Evolutionary conservation across 1,140 invertebrate genomes (phyloP).

Genomic region (Pseudomyrmex flavicornis): DNA sequence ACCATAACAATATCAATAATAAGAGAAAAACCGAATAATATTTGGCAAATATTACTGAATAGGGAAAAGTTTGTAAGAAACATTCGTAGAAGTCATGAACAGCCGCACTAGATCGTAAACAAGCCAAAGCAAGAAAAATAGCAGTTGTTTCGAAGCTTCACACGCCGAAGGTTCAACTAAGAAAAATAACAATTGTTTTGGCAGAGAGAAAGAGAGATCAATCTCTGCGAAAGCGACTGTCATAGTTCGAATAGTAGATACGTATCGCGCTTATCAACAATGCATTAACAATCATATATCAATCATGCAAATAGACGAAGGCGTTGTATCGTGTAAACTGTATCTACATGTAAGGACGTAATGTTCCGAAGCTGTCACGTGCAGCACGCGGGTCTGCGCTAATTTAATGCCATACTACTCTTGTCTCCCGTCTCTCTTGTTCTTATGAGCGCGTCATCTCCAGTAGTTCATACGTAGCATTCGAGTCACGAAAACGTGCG

Average conservation of each 20-base stretch:
- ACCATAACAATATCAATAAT: neutral
- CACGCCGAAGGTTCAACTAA: neutral
- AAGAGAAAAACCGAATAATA: neutral
- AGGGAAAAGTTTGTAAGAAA: neutral
- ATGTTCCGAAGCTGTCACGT: slow-evolving; percentile 20
- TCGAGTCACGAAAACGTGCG: slow-evolving; percentile 4
- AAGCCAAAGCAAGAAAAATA: neutral
- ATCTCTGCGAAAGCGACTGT: neutral
- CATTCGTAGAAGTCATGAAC: neutral
- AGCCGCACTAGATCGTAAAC: no score
- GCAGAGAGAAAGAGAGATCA: neutral
- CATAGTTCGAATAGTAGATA: neutral
- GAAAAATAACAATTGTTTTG: neutral
- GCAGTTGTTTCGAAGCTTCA: neutral
- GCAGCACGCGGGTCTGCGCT: slow-evolving; percentile 10
- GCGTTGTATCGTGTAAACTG: slow-evolving; percentile 9
- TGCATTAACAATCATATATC: slow-evolving; percentile 15
- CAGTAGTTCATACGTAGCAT: slow-evolving; percentile 10
- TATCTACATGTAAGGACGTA: slow-evolving; percentile 34
- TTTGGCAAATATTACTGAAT: neutral
- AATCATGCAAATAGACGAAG: slow-evolving; percentile 15
- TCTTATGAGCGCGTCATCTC: neutral
- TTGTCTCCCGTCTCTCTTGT: neutral
- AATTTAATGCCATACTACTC: slow-evolving; percentile 43
- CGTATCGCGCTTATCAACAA: neutral